Percentiles rank a stretch among this genome's conserved stretches.
Conservation (phyloP, 2,888 invertebrate species). For the Chymomyza amoena region DNA sequence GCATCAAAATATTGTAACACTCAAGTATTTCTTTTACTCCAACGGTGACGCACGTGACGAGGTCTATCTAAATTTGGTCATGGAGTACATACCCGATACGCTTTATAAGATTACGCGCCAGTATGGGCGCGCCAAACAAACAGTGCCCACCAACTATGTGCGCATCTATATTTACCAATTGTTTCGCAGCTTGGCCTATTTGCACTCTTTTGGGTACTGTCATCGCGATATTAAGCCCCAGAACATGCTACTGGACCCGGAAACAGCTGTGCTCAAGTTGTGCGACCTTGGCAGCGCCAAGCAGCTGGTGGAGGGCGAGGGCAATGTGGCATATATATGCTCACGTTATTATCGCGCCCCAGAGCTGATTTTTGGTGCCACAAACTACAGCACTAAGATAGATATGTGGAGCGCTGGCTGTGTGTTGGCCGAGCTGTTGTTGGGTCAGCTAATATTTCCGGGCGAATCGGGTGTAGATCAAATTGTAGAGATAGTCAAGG, state of each 20-base stretch:
- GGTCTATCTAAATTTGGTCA: constrained; percentile 99
- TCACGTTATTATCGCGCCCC: constrained; percentile 99
- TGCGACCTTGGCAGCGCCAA: constrained; percentile 99
- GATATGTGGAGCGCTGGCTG: constrained; percentile 99
- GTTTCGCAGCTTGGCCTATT: constrained; percentile 99
- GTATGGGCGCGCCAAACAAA: constrained; percentile 99
- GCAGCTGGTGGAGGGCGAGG: constrained; percentile 95
- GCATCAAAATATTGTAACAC: constrained; percentile 99
- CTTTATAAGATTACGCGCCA: constrained; percentile 99
- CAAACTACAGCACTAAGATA: constrained; percentile 96
- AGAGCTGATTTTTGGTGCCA: constrained; percentile 99
- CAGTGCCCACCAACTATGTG: constrained; percentile 99
- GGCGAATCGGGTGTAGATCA: constrained; percentile 99
- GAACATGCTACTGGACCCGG: constrained; percentile 97
- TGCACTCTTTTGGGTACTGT: constrained; percentile 98
- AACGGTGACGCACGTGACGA: constrained; percentile 99
- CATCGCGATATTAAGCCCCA: constrained; percentile 99
- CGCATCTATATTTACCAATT: constrained; percentile 99
- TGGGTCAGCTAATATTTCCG: constrained; percentile 99
- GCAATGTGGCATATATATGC: constrained; percentile 99
- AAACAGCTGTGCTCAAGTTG: constrained; percentile 96
- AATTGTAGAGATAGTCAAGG: constrained; percentile 99
- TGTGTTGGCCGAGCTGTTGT: constrained; percentile 96
- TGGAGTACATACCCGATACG: constrained; percentile 99
- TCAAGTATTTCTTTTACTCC: constrained; percentile 99